These are phyloP conservation scores for Carassius auratus DNA, from an alignment of 2,113 vertebrate species.

Conservation along the genomic window DNA sequence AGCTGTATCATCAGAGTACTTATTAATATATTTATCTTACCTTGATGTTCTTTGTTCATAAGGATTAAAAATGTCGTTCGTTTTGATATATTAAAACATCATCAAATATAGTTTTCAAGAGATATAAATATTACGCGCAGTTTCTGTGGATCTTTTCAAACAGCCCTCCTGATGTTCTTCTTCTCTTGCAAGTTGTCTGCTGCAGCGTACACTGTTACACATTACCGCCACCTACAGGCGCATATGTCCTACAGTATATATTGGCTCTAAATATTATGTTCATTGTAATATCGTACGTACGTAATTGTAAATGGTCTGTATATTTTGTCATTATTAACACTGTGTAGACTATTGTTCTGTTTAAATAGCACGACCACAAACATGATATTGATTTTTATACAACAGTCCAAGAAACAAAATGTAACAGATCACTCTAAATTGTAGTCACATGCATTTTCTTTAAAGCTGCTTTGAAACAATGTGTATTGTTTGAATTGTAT, in stretches of 20 bases:
- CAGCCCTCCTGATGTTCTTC: constrained; percentile 18
- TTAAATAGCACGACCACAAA: too few species aligned
- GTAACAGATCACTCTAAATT: too few species aligned
- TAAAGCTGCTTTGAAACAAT: too few species aligned
- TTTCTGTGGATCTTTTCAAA: constrained; percentile 10
- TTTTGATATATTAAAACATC: not conserved
- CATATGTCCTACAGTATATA: not conserved
- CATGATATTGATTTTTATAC: too few species aligned
- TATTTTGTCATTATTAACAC: not conserved
- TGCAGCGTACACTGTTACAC: not conserved
- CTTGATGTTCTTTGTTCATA: not conserved
- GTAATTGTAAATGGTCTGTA: not conserved
- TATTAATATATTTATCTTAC: not conserved
- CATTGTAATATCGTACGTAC: not conserved
- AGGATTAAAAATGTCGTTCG: not conserved
- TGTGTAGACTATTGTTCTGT: too few species aligned
- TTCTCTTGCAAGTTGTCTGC: not conserved
- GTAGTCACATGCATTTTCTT: too few species aligned
- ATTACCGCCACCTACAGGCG: not conserved
- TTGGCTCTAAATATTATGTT: not conserved
- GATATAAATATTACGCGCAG: not conserved
- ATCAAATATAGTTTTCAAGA: not conserved
- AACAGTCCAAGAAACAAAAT: too few species aligned
- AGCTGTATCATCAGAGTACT: not conserved
- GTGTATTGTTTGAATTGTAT: too few species aligned